Evolutionary conservation across 1,140 invertebrate species (phyloP), one percentile per base, ranked within the genome.

Genomic region (Habropoda laboriosa): DNA sequence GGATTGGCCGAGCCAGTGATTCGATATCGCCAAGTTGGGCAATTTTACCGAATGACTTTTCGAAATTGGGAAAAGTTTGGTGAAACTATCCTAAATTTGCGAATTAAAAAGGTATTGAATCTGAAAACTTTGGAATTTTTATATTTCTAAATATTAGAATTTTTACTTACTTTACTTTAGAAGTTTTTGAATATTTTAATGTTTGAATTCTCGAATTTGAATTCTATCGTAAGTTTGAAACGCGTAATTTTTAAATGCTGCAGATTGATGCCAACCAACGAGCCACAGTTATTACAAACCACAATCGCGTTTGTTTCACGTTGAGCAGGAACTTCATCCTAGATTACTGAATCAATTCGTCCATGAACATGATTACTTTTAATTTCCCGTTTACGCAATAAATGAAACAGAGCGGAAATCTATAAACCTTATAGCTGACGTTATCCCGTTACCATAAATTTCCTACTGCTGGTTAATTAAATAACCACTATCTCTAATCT

Each of bases 251-350:
- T 3, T 21, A 30, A 16, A 10, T 57, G 3, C 12, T 6, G 1
- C 1, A 32, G 57, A 8, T 12, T 35, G 1, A 51, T 18, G 5
- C 5, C n/a, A 7, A 16, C 24, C 2, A 4, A 8, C 1, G 4
- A 6, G 1, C 12, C 16, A 7, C 21, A 18, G 0, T 21, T 12
- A 45, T 45, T 30, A 10, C 18, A 38, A 30, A 42, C 27, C 24
- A 0, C 2, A 27, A 1, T 1, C 0, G 0, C 35, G 12, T 40
- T 24, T 18, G 53, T 0, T 35, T 21, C 0, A 8, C 16, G 5
- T 18, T 6, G 12, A 8, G 8, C 38, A 1, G 27, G 21, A 38
- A 24, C 24, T 8, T 40, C 10, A 42, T 27, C n/a, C 24, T 27
- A 10, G 7, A 42, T 18, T 10, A 18, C 40, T 12, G 24, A 63